phyloP scores from a whole-genome alignment of 2,113 vertebrate species.

The Triplophysa rosa region DNA sequence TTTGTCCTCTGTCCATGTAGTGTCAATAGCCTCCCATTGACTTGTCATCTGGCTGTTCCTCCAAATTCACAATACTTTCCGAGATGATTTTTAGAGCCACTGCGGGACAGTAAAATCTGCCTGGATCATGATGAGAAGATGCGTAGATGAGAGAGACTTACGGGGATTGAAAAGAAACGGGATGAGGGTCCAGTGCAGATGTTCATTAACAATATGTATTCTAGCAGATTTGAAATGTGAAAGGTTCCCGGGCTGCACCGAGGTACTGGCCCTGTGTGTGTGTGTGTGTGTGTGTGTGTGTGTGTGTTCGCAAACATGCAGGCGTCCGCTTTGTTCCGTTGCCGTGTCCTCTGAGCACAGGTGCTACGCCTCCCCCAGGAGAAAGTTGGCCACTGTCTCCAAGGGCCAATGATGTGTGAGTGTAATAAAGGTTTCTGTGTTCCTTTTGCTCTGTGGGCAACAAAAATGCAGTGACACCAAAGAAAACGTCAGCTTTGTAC shows the following conservation, averaged over 20 bases:
- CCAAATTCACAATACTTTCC: neutral
- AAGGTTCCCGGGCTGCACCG: neutral
- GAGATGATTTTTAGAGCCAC: neutral
- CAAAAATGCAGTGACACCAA: constrained; percentile 41
- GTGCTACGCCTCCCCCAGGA: constrained; percentile 52
- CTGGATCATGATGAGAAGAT: constrained; percentile 4
- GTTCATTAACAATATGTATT: constrained; percentile 62
- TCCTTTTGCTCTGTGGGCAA: constrained; percentile 23
- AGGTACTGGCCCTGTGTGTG: constrained; percentile 11
- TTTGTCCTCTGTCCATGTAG: neutral
- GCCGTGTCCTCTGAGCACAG: constrained; percentile 57
- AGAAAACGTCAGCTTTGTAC: constrained; percentile 16
- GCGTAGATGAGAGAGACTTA: neutral
- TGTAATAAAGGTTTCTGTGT: constrained; percentile 38
- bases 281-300: constrained; percentile 23
- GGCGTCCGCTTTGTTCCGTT: constrained; percentile 52
- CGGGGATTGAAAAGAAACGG: neutral
- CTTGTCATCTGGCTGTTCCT: constrained; percentile 28
- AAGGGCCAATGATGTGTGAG: constrained; percentile 47
- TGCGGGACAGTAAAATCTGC: neutral
- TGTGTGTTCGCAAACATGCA: constrained; percentile 10
- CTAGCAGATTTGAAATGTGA: constrained; percentile 52
- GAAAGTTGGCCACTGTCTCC: constrained; percentile 48
- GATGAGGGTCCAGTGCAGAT: constrained; percentile 53
- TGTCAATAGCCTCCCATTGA: constrained; percentile 18